Evolutionary conservation across 2,888 invertebrate genomes (phyloP), one percentile per base, ranked within the genome.

Genomic region (Gymnosoma rotundatum): DNA sequence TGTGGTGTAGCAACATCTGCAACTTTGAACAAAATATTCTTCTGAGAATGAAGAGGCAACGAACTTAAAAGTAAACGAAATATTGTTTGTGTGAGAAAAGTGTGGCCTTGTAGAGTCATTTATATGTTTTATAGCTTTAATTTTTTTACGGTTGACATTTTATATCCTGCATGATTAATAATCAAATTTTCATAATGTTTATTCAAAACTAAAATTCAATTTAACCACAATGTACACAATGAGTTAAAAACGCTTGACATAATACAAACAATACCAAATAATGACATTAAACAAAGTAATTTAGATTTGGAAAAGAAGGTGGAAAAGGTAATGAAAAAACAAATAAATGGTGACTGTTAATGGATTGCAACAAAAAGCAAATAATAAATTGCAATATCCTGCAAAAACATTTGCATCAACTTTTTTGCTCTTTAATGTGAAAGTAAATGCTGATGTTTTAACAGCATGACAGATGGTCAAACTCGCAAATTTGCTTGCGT

Each of bases 131-230:
- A 45, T 45, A 50, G 78, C 21, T 63, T 50, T 58, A 58, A 52
- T 74, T 83, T 60, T 80, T 56, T 21, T 74, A 63, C 52, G 78
- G 69, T 81, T 84, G 83, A 84, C 83, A 84, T 61, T 84, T 78
- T 69, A 54, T 83, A 80, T 84, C 73, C 80, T 64, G 73, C 73
- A 78, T 84, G 83, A 84, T 84, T 84, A 81, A 84, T 84, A 81
- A 78, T 81, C 73, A 73, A 78, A 78, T 78, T 81, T 76, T 81
- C 74, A 56, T 76, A 72, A 80, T 78, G 81, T 83, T 67, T 69
- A 76, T 76, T 69, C n/a, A 76, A 83, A 80, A 83, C 73, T 83
- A 80, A 76, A 80, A 83, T 83, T 83, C 73, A 80, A 73, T 83
- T 83, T 80, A 76, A 83, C 79, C 75, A 72, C 75, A 72, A 9